These are phyloP conservation scores for Drymodes brunneopygia DNA, from an alignment of 2,113 vertebrate genomes.

Conservation along the genomic window DNA sequence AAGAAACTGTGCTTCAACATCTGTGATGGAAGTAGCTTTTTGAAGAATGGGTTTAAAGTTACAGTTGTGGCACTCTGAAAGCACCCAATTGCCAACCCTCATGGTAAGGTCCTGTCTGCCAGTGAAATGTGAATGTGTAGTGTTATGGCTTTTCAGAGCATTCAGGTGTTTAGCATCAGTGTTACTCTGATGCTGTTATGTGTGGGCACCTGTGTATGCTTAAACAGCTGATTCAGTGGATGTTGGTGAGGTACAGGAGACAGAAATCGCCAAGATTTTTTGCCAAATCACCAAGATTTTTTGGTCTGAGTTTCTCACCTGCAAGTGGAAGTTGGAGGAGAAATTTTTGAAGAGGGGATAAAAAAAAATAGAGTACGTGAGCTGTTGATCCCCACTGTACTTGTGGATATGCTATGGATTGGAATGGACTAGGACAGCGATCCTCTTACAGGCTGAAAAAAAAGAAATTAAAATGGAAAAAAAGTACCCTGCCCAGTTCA, in stretches of 20 bases:
- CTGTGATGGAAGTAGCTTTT: background rate
- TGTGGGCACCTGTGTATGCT: background rate
- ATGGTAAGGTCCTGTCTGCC: background rate
- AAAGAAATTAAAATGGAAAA: constrained; percentile 6
- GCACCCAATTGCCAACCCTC: background rate
- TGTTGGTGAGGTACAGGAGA: background rate
- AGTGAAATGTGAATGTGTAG: background rate
- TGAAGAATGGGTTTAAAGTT: background rate
- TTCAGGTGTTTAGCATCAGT: background rate
- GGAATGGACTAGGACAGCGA: background rate
- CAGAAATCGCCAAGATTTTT: background rate
- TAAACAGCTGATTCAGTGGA: background rate
- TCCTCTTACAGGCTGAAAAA: background rate
- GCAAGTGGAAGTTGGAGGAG: background rate
- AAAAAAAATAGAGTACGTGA: background rate
- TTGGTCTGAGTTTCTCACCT: background rate
- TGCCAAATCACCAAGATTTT: no score
- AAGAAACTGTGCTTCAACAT: background rate
- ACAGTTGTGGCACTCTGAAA: background rate
- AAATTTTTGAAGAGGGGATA: background rate
- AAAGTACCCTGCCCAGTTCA: background rate
- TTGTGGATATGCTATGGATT: background rate
- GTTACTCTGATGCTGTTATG: background rate
- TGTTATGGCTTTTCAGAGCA: background rate
- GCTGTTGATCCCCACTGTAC: background rate